Evolutionary conservation across 30 jellyfish, hydroid and myxozoan genomes (phyloP).

Genomic region (Euphysa ruthae): DNA sequence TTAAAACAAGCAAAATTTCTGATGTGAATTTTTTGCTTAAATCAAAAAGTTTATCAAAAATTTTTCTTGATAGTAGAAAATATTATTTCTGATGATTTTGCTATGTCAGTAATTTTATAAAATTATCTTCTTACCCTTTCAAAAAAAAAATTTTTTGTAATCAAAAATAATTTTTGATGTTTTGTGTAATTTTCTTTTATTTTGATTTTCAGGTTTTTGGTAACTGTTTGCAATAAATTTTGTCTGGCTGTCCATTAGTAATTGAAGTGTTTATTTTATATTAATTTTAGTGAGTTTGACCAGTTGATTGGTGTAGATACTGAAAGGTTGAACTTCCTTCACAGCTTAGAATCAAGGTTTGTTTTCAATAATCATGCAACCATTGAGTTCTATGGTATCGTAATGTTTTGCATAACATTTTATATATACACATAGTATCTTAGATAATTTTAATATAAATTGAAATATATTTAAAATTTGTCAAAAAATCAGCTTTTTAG

Average conservation of each 20-base stretch:
- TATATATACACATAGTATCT: too few relatives aligned
- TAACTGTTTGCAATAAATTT: too few relatives aligned
- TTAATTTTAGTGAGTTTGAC: slow-evolving; percentile 17
- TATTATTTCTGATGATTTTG: too few relatives aligned
- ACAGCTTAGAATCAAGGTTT: background rate
- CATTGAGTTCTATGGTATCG: too few relatives aligned
- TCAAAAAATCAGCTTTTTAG: too few relatives aligned
- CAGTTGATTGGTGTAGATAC: slow-evolving; percentile 27
- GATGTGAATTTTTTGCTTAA: too few relatives aligned
- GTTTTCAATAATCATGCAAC: background rate
- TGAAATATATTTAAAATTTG: slow-evolving; percentile 13
- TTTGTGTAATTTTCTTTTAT: background rate
- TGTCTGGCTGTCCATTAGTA: too few relatives aligned
- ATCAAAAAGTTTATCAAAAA: too few relatives aligned
- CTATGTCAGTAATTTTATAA: too few relatives aligned
- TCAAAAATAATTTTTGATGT: background rate
- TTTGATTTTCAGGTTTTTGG: background rate
- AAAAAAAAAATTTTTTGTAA: background rate
- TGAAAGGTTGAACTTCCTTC: slow-evolving; percentile 7
- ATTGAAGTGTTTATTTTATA: background rate
- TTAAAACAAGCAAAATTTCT: too few relatives aligned
- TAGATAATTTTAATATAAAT: background rate
- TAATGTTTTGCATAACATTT: too few relatives aligned
- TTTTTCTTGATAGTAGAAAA: too few relatives aligned
- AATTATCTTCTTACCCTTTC: background rate